phyloP scores from a whole-genome alignment of 2,797 vertebrate genomes.

The Alauda arvensis region DNA sequence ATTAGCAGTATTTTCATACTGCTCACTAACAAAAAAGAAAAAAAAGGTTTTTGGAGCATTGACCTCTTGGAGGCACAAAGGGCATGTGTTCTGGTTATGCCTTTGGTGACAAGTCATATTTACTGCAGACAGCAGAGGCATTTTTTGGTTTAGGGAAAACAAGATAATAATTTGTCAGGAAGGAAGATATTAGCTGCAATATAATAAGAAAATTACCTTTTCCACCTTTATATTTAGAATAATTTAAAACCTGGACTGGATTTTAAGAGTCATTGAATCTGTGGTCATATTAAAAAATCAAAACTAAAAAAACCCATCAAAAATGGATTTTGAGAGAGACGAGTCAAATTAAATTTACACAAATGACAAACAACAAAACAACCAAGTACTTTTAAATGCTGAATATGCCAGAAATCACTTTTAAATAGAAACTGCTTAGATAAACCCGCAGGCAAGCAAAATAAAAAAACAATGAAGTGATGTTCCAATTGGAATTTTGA shows the following conservation, averaged over 20 bases:
- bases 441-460: background rate
- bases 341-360: background rate
- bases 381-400: background rate
- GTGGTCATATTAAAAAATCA: background rate
- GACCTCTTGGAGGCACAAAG: background rate
- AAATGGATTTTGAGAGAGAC: background rate
- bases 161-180: background rate
- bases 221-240: background rate
- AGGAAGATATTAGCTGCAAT: background rate
- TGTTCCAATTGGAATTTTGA: background rate
- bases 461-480: rapidly evolving
- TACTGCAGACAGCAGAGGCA: background rate
- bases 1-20: conserved; percentile 26
- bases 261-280: background rate
- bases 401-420: background rate
- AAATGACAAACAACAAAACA: background rate
- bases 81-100: background rate
- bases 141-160: background rate
- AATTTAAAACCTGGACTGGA: background rate
- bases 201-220: background rate
- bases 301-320: background rate
- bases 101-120: background rate
- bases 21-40: background rate
- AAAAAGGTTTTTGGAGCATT: background rate
- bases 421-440: background rate